Conservation (phyloP, 2,113 vertebrate genomes). For the Oryctolagus cuniculus region DNA sequence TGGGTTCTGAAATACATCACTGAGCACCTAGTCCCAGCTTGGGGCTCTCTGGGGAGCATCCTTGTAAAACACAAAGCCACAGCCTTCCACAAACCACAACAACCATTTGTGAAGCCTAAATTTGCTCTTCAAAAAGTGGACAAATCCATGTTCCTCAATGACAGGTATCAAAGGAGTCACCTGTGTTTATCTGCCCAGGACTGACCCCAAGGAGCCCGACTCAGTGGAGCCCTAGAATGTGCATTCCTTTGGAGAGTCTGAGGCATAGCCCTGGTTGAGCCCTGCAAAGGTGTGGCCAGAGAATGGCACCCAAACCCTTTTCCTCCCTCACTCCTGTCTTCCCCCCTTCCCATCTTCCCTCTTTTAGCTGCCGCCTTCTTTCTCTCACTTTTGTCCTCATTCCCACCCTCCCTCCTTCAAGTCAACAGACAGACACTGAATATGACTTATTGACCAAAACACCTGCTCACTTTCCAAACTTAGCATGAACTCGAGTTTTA, state of each 20-base stretch:
- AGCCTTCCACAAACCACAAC: not conserved
- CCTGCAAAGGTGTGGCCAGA: not conserved
- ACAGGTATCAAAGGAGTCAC: not conserved
- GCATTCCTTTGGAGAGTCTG: not conserved
- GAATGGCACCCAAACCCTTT: not conserved
- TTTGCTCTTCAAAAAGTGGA: not conserved
- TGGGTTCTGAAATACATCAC: not conserved
- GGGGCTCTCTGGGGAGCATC: not conserved
- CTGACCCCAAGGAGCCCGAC: not conserved
- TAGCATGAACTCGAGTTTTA: not conserved
- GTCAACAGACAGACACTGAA: not conserved
- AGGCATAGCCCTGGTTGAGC: not conserved
- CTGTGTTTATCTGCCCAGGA: not conserved
- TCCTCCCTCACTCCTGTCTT: not conserved
- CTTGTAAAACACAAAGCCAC: not conserved
- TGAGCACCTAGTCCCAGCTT: not conserved
- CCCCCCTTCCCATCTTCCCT: not conserved
- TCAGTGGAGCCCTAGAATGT: not conserved
- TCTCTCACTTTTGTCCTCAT: not conserved
- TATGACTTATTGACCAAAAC: not conserved
- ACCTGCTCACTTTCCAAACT: slow-evolving; percentile 25
- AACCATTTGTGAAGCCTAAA: not conserved
- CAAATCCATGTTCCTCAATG: not conserved
- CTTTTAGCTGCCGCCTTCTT: not conserved
- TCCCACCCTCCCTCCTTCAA: not conserved